Evolutionary conservation across 1,140 invertebrate species (phyloP), one percentile per base, ranked within the genome.

Genomic region (Telenomus remus): DNA sequence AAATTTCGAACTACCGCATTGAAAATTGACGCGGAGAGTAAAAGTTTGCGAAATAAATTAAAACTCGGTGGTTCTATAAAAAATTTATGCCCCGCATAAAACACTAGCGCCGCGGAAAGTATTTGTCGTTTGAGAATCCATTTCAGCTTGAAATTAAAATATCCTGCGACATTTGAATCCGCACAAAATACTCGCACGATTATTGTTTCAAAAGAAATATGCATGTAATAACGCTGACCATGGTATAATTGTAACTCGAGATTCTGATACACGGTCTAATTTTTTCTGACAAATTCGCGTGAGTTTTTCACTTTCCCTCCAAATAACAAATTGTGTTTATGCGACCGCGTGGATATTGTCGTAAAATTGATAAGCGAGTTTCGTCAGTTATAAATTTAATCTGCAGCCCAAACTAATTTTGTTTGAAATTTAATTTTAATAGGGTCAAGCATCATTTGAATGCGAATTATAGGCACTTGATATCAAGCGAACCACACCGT

Each of bases 81-180:
- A 56, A 70, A 70, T 70, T 70, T 70, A 70, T 70, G 66, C 44
- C 37, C 50, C n/a, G 19, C 66, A 63, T 70, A 70, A 70, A 70
- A 61, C 19, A 27, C 57, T 70, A 55, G 50, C 7, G 55, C 56
- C 57, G 48, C 54, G 57, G 56, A 56, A 54, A 60, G 50, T 69
- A 69, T 60, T 70, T 70, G 66, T 63, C 39, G 39, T 63, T 63
- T 53, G 14, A 53, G 53, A 63, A 71, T 71, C 39, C 68, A 63
- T 71, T 71, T 57, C 46, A 33, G 46, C 43, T 57, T 63, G 42
- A 71, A 71, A 71, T 71, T 71, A 71, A 71, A 71, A 71, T 71
- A 57, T 63, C 51, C 42, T 8, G 42, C 46, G 42, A 71, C 63
- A 71, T 71, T 71, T 56, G 44, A 71, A 71, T 63, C 33, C 43